These are phyloP conservation scores for Odontocolon sp. DNA, from an alignment of 2,888 invertebrate genomes.

Conservation along the genomic window DNA sequence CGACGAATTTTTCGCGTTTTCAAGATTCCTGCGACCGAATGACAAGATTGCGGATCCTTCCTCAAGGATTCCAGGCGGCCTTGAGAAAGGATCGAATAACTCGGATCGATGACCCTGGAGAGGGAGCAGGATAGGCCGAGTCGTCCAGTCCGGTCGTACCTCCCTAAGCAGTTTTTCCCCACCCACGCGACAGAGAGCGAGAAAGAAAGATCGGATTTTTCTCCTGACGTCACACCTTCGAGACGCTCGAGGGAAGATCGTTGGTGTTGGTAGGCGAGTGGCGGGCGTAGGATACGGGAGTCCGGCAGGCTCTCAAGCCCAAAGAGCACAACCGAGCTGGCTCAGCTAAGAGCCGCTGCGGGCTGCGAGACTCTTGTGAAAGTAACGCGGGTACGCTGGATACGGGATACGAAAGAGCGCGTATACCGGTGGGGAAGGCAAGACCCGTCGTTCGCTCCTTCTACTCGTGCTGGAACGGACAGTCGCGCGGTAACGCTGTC, in stretches of 20 bases:
- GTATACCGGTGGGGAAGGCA: conserved; percentile 47
- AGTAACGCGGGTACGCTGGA: conserved; percentile 63
- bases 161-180: conserved; percentile 29
- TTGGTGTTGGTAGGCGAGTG: conserved; percentile 28
- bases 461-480: conserved; percentile 60
- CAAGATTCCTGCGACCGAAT: not conserved
- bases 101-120: conserved; percentile 61
- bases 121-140: conserved; percentile 15
- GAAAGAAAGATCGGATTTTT: conserved; percentile 52
- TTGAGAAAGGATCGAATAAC: conserved; percentile 53
- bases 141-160: conserved; percentile 11
- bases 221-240: conserved; percentile 61
- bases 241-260: conserved; percentile 21
- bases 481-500: conserved; percentile 65
- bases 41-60: conserved; percentile 28
- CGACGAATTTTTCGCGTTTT: not conserved
- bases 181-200: conserved; percentile 42
- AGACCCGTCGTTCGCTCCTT: conserved; percentile 57
- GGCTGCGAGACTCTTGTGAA: conserved; percentile 63
- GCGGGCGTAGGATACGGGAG: conserved; percentile 39
- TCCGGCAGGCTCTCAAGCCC: conserved; percentile 40
- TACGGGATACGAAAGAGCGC: conserved; percentile 36
- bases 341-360: conserved; percentile 36
- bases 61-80: conserved; percentile 61
- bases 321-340: conserved; percentile 7